Conservation (phyloP, 2,113 vertebrate species). For the Tetraodon nigroviridis region DNA sequence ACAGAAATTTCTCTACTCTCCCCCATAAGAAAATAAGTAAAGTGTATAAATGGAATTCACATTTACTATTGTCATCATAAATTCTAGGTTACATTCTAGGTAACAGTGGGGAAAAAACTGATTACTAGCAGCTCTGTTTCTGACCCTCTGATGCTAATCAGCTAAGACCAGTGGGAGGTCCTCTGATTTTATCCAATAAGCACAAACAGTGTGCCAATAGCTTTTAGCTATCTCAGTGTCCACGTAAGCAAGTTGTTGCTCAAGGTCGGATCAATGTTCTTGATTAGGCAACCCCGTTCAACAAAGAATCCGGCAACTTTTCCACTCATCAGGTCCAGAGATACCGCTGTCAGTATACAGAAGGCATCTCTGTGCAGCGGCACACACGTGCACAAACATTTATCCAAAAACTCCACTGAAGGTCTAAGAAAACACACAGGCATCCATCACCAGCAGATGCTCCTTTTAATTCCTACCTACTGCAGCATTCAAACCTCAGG, state of each 20-base stretch:
- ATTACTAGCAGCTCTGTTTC: slow-evolving; percentile 44
- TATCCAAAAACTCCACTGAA: slow-evolving; percentile 12
- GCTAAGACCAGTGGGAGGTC: slow-evolving; percentile 45
- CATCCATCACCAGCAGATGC: slow-evolving; percentile 26
- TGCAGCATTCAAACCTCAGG: slow-evolving; percentile 12
- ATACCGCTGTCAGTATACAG: slow-evolving; percentile 19
- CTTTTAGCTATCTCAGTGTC: slow-evolving; percentile 55
- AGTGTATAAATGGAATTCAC: too few species aligned
- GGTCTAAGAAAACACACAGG: slow-evolving; percentile 25
- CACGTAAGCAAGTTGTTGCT: slow-evolving; percentile 59
- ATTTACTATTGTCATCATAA: too few species aligned
- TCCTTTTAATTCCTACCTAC: slow-evolving; percentile 21
- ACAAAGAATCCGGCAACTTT: slow-evolving; percentile 32
- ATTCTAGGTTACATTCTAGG: background rate
- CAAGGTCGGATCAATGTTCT: slow-evolving; percentile 56
- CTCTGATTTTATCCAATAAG: slow-evolving; percentile 58
- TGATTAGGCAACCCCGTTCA: slow-evolving; percentile 40
- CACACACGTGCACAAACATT: slow-evolving; percentile 2
- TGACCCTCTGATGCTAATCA: slow-evolving; percentile 54
- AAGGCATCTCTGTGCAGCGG: slow-evolving; percentile 15
- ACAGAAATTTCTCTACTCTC: too few species aligned
- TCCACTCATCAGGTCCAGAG: slow-evolving; percentile 29
- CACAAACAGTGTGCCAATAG: slow-evolving; percentile 67
- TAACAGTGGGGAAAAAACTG: slow-evolving; percentile 23
- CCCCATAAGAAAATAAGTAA: too few species aligned